phyloP scores from a whole-genome alignment of 92 coral and sea anemone genomes.

The Blastomussa wellsi region DNA sequence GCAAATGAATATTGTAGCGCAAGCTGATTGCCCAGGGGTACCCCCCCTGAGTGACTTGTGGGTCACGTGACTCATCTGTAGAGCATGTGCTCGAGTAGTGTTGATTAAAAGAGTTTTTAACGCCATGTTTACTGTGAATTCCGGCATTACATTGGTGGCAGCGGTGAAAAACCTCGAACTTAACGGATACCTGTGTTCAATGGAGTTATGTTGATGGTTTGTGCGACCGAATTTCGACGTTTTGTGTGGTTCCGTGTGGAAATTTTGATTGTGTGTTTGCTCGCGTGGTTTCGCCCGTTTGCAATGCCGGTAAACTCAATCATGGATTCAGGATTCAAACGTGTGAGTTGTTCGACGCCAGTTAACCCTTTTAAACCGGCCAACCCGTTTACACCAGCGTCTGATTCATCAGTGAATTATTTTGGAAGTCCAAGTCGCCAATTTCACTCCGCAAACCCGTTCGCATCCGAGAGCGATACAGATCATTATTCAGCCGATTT shows the following conservation, averaged over 20 bases:
- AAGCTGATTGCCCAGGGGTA: too few relatives aligned
- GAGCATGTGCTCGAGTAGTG: too few relatives aligned
- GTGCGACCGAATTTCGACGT: conserved; percentile 12
- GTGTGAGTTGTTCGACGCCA: not conserved
- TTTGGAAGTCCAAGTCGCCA: not conserved
- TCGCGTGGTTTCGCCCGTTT: conserved; percentile 5
- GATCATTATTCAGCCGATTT: not conserved
- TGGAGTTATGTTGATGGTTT: conserved; percentile 18
- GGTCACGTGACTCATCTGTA: too few relatives aligned
- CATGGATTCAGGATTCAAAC: conserved; percentile 11
- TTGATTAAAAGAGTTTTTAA: too few relatives aligned
- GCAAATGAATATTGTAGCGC: too few relatives aligned
- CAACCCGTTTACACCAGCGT: not conserved
- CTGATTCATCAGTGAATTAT: too few relatives aligned
- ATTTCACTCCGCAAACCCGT: not conserved
- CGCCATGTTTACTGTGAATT: too few relatives aligned
- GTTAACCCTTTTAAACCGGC: conserved; percentile 1
- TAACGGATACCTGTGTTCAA: too few relatives aligned
- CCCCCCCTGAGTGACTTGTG: too few relatives aligned
- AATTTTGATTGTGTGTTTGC: conserved; percentile 3
- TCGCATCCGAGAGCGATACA: not conserved
- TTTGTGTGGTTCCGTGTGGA: not conserved
- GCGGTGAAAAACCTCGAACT: too few relatives aligned
- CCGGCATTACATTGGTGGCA: too few relatives aligned
- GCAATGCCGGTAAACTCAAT: conserved; percentile 18